Evolutionary conservation across 2,797 vertebrate species (phyloP), one percentile per base, ranked within the genome.

Genomic region (Rhinichthys osculus): DNA sequence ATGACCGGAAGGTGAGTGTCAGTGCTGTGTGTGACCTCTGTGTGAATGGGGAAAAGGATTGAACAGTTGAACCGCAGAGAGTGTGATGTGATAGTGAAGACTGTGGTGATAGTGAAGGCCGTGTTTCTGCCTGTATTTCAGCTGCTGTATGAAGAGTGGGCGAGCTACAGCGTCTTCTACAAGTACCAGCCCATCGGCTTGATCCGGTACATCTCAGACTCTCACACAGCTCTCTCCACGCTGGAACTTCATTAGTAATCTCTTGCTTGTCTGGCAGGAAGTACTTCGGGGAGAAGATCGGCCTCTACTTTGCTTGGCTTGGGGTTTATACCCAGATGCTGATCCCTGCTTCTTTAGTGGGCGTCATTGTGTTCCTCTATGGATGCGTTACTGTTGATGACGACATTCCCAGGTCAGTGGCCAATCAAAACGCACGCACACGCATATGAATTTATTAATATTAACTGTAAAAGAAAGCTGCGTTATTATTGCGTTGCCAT

Each of bases 261-360:
- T 54, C 44, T 66, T 19, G 50, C 21, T 42, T 89, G 14, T 74
- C 78, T 87, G 91, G 69, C 89, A 99, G 98, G 93, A 99, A 99
- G 93, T 99, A 99, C 87, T 99, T 99, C 73, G 98, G 98, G 4
- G 98, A 99, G 95, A 99, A 99, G 96, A 98, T 99, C 0, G 98
- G 97, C 27, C 94, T 99, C 14, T 99, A 99, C 93, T 99, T 99
- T 87, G 98, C 98, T 90, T 99, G 98, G 98, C 93, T 99, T 91
- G 98, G 98, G n/a, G 96, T 99, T 54, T 99, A 99, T 90, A 99
- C 98, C 1, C 97, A 99, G 92, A 98, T 99, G 97, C 94, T 99
- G 84, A 99, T 99, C 90, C 98, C 97, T 0, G 98, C 98, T 57
- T 99, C 98, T 1, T 16, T 98, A 1, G 97, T 99, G 0, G 98